Percentiles rank a stretch among this genome's conserved stretches.
Evolutionary conservation across 2,888 invertebrate species (phyloP).

Genomic region (Tolmerus cingulatus): DNA sequence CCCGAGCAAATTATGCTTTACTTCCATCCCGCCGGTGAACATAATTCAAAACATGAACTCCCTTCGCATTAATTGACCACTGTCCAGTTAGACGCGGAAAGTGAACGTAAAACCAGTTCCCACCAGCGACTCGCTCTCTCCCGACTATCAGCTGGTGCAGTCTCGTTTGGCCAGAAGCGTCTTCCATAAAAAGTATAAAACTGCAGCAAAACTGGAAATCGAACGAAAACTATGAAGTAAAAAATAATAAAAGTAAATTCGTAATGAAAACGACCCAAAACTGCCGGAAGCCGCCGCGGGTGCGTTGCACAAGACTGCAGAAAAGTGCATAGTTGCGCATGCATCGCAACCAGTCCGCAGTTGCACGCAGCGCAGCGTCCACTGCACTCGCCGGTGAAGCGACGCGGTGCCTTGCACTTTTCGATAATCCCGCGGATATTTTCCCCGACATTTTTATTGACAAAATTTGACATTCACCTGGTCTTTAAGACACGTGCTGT

Average conservation of each 20-base stretch:
- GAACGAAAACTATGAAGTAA: background rate
- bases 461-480: background rate
- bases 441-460: background rate
- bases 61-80: background rate
- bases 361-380: background rate
- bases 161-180: background rate
- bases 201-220: conserved; percentile 1
- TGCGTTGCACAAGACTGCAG: conserved; percentile 5
- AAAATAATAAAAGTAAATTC: background rate
- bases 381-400: background rate
- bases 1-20: background rate
- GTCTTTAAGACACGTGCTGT: background rate
- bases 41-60: background rate
- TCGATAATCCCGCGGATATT: background rate
- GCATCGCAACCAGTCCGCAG: conserved; percentile 9
- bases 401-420: background rate
- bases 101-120: conserved; percentile 17
- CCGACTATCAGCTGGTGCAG: background rate
- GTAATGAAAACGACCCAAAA: conserved; percentile 21
- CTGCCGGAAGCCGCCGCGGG: conserved; percentile 7
- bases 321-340: background rate
- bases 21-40: background rate
- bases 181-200: conserved; percentile 18
- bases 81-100: background rate
- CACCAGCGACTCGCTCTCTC: background rate